These are phyloP conservation scores for Drymodes brunneopygia DNA, from an alignment of 2,113 vertebrate species.

Conservation along the genomic window DNA sequence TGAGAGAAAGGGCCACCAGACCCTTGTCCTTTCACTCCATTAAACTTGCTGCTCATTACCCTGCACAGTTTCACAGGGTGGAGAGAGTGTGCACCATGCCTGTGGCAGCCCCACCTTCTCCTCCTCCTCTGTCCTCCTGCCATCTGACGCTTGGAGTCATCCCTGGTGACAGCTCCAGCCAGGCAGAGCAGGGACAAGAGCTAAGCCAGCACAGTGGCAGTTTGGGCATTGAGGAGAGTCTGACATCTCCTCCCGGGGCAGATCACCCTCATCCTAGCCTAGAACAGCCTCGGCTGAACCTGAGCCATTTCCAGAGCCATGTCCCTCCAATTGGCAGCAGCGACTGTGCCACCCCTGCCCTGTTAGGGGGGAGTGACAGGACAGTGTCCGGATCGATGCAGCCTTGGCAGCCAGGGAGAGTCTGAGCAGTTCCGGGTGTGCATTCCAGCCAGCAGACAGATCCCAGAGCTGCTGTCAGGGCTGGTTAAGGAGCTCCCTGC, in stretches of 20 bases:
- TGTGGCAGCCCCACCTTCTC: neutral
- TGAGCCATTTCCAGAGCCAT: rapidly evolving
- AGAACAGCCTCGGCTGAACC: neutral
- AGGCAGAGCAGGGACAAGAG: neutral
- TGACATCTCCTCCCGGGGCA: neutral
- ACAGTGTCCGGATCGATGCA: neutral
- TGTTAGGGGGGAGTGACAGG: neutral
- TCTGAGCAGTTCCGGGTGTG: rapidly evolving
- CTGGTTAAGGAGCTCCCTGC: neutral
- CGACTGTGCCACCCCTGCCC: neutral
- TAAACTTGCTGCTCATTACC: neutral
- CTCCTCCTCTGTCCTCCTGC: neutral
- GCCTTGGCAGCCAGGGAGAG: neutral
- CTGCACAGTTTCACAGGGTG: neutral
- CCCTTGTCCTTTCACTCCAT: neutral
- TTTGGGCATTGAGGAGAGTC: neutral
- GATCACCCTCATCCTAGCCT: neutral
- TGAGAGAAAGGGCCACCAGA: neutral
- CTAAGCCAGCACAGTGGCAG: neutral
- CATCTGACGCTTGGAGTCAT: neutral
- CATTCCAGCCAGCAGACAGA: neutral
- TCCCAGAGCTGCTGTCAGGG: neutral
- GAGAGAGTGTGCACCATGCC: neutral
- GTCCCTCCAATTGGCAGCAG: neutral
- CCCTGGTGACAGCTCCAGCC: neutral